Evolutionary conservation across 2,797 vertebrate species (phyloP).

Genomic region (Enteromius fasciolatus): DNA sequence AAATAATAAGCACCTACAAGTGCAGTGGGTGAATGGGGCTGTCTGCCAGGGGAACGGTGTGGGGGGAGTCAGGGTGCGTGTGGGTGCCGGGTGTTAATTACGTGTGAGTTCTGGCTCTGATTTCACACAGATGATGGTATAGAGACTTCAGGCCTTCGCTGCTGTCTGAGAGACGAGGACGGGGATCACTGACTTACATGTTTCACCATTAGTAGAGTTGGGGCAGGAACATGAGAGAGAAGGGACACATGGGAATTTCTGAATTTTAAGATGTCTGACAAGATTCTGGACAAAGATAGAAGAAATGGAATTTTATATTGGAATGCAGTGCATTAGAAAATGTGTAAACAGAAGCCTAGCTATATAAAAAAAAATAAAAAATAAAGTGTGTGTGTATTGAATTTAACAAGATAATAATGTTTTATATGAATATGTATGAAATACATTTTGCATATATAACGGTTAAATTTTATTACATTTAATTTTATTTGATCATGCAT

Average conservation of each 20-base stretch:
- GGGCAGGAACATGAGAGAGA: conserved; percentile 34
- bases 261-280: conserved; percentile 17
- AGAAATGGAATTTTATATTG: conserved; percentile 22
- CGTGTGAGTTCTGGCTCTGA: conserved; percentile 42
- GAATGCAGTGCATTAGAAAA: conserved; percentile 3
- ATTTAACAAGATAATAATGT: not conserved
- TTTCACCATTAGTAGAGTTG: conserved; percentile 39
- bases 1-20: conserved; percentile 75
- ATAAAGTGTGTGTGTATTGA: not conserved
- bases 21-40: conserved; percentile 61
- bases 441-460: not conserved
- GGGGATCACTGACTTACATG: conserved; percentile 21
- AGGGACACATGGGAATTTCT: conserved; percentile 19
- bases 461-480: not conserved
- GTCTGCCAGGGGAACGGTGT: conserved; percentile 54
- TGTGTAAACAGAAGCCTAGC: not conserved
- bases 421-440: not conserved
- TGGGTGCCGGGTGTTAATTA: conserved; percentile 60
- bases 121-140: conserved; percentile 36
- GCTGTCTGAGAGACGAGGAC: conserved; percentile 11
- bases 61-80: conserved; percentile 15
- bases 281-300: not conserved
- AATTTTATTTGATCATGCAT: not conserved
- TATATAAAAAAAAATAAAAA: not conserved
- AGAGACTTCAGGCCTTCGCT: conserved; percentile 11